Evolutionary conservation across 2,888 invertebrate genomes (phyloP).

Genomic region (Anoplius nigerrimus): DNA sequence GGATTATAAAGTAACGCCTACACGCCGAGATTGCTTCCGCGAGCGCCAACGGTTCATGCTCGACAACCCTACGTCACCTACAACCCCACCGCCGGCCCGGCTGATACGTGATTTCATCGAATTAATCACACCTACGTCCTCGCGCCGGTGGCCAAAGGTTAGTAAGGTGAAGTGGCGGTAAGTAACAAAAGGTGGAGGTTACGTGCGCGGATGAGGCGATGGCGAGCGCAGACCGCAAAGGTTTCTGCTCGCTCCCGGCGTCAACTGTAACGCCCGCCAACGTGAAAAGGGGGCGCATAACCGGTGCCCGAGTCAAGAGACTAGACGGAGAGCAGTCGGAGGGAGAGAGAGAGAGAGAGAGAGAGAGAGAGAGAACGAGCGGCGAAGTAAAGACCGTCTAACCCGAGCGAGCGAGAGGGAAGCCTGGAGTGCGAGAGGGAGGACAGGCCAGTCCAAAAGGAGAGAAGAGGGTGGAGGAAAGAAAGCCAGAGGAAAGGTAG

Average conservation of each 20-base stretch:
- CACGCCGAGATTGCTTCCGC: too few species aligned
- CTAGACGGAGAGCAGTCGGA: not conserved
- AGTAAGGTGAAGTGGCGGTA: constrained; percentile 5
- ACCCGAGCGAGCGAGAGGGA: constrained; percentile 38
- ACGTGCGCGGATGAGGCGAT: constrained; percentile 1
- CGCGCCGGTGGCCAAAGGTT: constrained; percentile 34
- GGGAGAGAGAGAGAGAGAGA: constrained; percentile 14
- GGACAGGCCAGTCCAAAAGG: constrained; percentile 23
- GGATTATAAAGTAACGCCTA: too few species aligned
- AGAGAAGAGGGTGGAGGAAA: constrained; percentile 35
- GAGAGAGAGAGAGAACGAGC: constrained; percentile 12
- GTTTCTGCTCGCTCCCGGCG: constrained; percentile 14
- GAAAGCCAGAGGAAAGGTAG: constrained; percentile 49
- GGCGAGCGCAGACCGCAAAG: constrained; percentile 13
- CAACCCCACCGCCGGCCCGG: too few species aligned
- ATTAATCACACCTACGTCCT: constrained; percentile 46
- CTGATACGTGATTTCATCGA: constrained; percentile 33
- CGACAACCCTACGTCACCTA: too few species aligned
- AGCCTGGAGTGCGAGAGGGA: not conserved
- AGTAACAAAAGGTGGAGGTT: too few species aligned
- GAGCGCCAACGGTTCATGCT: too few species aligned
- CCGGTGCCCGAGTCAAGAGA: too few species aligned
- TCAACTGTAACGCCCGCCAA: constrained; percentile 25
- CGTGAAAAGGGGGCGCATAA: too few species aligned
- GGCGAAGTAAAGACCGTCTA: not conserved